Base-by-base conservation (phyloP, 2,113 vertebrate genomes). In the Platichthys stellatus region DNA sequence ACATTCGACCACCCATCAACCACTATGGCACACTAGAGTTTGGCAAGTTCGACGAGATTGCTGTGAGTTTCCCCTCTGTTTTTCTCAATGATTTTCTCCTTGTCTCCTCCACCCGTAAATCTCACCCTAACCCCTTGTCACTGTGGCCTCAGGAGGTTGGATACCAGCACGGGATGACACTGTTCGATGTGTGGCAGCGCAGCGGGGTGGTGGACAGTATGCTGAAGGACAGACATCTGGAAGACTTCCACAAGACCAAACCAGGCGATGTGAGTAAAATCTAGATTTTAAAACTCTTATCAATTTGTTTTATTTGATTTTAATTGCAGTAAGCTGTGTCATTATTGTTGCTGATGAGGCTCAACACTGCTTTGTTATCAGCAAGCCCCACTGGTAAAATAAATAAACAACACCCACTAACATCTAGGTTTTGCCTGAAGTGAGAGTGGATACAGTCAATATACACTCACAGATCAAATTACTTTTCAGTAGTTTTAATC, bases 11-110 rank as follows among this genome's bases (percentile, higher is more conserved):
- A 0, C 95, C 97, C 78, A 98, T 99, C 0, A 95, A 98, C 89
- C 91, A 92, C 72, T 98, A 97, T 3, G 85, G 96, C 45, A 98
- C 97, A 0, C 92, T 99, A 69, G 97, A 99, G 47, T 98, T 99
- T 0, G 93, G 95, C 76, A 98, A 97, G 67, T 99, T 99, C 9
- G 92, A 97, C 0, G 96, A 99, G 90, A 99, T 99, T 43, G 95
- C 95, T 0, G 97, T 98, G 76, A 95, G 97, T 95, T 14, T 53
- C 20, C 28, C 3, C 2, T 21, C 6, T 28, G 45, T 47, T 38
- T 53, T 54, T 2, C 13, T 31, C 9, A 1, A 0, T 6, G 13
- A n/a, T 7, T 0, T 59, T 64, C 24, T 20, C 38, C 43, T 0
- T n/a, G 18, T 31, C 11, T 49, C 8, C 43, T 35, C 38, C 38